These are phyloP conservation scores for Syrphus vitripennis DNA, from an alignment of 2,888 invertebrate species.

Conservation along the genomic window DNA sequence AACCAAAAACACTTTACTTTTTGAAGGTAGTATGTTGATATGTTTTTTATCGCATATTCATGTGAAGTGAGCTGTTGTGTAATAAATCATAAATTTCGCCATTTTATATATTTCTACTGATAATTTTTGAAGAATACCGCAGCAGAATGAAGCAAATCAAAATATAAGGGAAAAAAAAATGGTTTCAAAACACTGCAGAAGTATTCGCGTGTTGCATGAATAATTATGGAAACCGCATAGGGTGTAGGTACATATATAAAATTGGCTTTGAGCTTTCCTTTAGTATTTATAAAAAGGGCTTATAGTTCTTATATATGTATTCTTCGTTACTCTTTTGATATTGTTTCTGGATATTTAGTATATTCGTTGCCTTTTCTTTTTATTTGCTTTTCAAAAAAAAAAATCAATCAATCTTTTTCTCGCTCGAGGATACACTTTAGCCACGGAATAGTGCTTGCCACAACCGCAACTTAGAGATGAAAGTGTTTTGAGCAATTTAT, in stretches of 20 bases:
- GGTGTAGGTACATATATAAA: too few species aligned
- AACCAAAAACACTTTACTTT: too few species aligned
- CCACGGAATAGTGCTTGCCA: background rate
- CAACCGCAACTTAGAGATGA: slow-evolving; percentile 27
- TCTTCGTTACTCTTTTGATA: background rate
- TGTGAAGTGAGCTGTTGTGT: slow-evolving; percentile 58
- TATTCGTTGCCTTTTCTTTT: background rate
- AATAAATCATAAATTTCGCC: slow-evolving; percentile 67
- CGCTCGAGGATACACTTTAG: slow-evolving; percentile 54
- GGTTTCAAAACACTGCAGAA: slow-evolving; percentile 57
- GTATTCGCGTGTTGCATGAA: slow-evolving; percentile 68
- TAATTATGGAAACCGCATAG: slow-evolving; percentile 57
- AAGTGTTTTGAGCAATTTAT: slow-evolving; percentile 60
- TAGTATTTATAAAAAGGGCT: slow-evolving; percentile 47
- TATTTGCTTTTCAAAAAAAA: background rate
- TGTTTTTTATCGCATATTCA: slow-evolving; percentile 55
- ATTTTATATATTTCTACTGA: slow-evolving; percentile 33
- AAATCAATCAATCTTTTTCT: slow-evolving; percentile 47
- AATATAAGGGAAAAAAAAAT: background rate
- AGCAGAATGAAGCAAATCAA: slow-evolving; percentile 31
- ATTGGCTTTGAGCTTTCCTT: slow-evolving; percentile 51
- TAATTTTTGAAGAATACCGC: slow-evolving; percentile 53
- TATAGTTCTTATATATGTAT: background rate
- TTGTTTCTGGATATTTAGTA: background rate
- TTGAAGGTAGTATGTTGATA: background rate